Evolutionary conservation across 64 coral and sea anemone species (phyloP), one percentile per base, ranked within the genome.

Genomic region (Cladopsammia gracilis): DNA sequence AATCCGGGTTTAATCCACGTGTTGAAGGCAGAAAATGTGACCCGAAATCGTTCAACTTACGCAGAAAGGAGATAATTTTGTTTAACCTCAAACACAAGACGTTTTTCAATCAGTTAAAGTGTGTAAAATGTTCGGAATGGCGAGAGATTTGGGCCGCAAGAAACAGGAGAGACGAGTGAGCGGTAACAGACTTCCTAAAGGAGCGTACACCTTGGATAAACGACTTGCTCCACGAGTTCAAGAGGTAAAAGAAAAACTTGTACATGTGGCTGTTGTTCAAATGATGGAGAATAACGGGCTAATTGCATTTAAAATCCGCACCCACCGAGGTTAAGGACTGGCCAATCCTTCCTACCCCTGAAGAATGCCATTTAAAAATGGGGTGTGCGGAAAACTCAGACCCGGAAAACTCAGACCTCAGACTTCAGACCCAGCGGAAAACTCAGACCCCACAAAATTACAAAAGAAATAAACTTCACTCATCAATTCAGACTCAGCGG

Each of bases 201-300:
- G 89, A n/a, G 66, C 78, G 50, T 91, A 91, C 26, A 73, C 20
- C 54, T 61, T 91, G 54, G 89, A 91, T 74, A 91, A 83, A 83
- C 54, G 77, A 9, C 78, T 91, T 70, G 64, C 46, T 23, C 89
- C 89, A 57, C 53, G 89, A 62, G 43, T 91, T 4, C 75, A 74
- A 62, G 64, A 91, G 78, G 89, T 91, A 57, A 1, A 1, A 59
- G 12, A 2, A 10, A 59, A 13, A 12, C 10, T 3, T 51, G 46
- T 51, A 25, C 0, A 70, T 50, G 19, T 89, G 53, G 12, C 6
- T 56, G 7, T 34, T 34, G 34, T 34, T 34, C 34, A 34, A 34
- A 34, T 34, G 34, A 34, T 34, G 34, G 34, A 34, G 34, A 34
- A 34, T 34, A 34, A 34, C 34, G 34, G 34, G 34, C 34, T 34